phyloP scores from a whole-genome alignment of 2,797 vertebrate species.

The Spea hammondii region DNA sequence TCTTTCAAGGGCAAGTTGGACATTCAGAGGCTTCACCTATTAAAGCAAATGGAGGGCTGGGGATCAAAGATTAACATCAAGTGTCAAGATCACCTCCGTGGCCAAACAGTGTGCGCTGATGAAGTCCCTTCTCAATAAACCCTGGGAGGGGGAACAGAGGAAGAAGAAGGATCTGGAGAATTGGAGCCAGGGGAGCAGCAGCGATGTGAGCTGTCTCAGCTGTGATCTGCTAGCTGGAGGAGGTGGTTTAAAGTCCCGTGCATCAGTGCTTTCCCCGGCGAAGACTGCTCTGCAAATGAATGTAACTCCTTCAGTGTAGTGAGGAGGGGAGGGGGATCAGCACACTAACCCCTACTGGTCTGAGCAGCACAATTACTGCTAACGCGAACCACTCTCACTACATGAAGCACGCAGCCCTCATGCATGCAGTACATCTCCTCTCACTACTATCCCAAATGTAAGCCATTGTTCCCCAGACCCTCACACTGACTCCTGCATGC shows the following conservation, averaged over 20 bases:
- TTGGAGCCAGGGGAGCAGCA: conserved; percentile 7
- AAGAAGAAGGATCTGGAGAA: conserved; percentile 2
- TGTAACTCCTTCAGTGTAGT: conserved; percentile 24
- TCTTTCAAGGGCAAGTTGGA: conserved; percentile 5
- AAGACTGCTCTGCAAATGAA: conserved; percentile 44
- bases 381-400: not conserved
- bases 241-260: conserved; percentile 50
- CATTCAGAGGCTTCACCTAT: not conserved
- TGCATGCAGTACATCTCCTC: not conserved
- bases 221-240: conserved; percentile 38
- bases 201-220: conserved; percentile 33
- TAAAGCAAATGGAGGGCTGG: not conserved
- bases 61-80: not conserved
- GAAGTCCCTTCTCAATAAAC: conserved; percentile 35
- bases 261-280: conserved; percentile 61
- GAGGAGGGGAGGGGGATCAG: conserved; percentile 39
- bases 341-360: conserved; percentile 31
- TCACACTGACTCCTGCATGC: not conserved
- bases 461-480: too few relatives aligned
- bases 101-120: conserved; percentile 12
- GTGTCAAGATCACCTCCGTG: conserved; percentile 12
- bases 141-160: conserved; percentile 14
- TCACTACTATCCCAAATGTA: not conserved
- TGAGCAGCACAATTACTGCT: conserved; percentile 2
- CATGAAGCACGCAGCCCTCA: not conserved